phyloP scores from a whole-genome alignment of 2,113 vertebrate species.

The Puffinus mauretanicus region DNA sequence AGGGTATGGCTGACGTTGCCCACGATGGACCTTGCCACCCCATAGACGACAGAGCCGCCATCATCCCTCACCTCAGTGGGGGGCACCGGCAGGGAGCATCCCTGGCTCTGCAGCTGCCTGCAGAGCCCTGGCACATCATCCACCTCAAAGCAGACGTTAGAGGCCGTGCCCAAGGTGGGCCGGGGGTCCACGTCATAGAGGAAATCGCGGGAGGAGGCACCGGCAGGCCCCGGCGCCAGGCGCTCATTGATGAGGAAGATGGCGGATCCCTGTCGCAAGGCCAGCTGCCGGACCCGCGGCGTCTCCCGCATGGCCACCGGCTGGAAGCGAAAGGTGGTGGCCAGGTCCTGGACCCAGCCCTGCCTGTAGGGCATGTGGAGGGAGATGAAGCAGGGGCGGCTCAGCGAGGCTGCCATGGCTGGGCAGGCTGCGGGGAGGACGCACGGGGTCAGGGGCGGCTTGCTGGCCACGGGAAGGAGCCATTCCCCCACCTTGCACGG shows the following conservation, averaged over 20 bases:
- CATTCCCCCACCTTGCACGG: neutral
- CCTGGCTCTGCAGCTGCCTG: constrained; percentile 66
- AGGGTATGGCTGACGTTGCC: constrained; percentile 91
- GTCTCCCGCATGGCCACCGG: constrained; percentile 78
- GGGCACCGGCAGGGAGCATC: constrained; percentile 80
- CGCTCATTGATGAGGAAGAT: constrained; percentile 86
- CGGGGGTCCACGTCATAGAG: constrained; percentile 77
- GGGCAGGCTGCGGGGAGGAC: neutral
- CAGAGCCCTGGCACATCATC: constrained; percentile 74
- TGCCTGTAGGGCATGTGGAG: constrained; percentile 81
- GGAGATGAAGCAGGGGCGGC: constrained; percentile 84
- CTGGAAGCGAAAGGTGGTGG: constrained; percentile 80
- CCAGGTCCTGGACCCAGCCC: constrained; percentile 76
- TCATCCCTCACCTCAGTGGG: constrained; percentile 78
- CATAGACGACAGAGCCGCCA: constrained; percentile 77
- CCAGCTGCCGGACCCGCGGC: constrained; percentile 76
- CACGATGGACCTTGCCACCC: constrained; percentile 78
- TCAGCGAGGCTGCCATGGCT: constrained; percentile 80
- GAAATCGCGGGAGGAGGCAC: neutral
- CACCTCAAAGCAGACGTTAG: constrained; percentile 91
- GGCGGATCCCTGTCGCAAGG: constrained; percentile 76
- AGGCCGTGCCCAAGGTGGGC: constrained; percentile 80
- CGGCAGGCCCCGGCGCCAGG: neutral
- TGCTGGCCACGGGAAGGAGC: neutral
- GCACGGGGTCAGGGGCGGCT: neutral